These are phyloP conservation scores for Glyptemys insculpta DNA, from an alignment of 2,797 vertebrate genomes.

Conservation along the genomic window DNA sequence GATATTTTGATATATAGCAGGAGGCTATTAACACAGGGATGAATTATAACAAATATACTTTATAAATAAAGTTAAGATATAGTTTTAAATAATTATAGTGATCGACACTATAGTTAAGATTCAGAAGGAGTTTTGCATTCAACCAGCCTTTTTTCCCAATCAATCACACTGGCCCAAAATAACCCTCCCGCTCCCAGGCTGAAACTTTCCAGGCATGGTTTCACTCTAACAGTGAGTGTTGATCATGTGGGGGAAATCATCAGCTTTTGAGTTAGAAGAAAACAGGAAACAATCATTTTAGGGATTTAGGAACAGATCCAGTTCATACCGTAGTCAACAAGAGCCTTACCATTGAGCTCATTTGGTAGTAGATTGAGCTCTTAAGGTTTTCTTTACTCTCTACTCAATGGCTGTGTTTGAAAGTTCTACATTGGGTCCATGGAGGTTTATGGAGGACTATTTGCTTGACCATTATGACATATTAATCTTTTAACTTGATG, in stretches of 20 bases:
- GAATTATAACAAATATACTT: slow-evolving; percentile 69
- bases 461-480: slow-evolving; percentile 40
- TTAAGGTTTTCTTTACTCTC: slow-evolving; percentile 44
- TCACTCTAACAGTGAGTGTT: slow-evolving; percentile 59
- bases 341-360: slow-evolving; percentile 17
- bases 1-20: slow-evolving; percentile 74
- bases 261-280: slow-evolving; percentile 40
- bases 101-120: slow-evolving; percentile 63
- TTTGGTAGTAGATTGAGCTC: slow-evolving; percentile 41
- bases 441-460: slow-evolving; percentile 3
- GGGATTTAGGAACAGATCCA: neutral
- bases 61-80: slow-evolving; percentile 59
- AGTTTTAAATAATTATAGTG: slow-evolving; percentile 70
- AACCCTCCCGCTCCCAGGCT: slow-evolving; percentile 78
- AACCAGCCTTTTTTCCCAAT: slow-evolving; percentile 59
- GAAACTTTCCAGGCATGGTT: slow-evolving; percentile 73
- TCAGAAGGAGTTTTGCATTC: slow-evolving; percentile 69
- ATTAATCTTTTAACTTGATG: slow-evolving; percentile 17
- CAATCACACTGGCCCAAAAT: slow-evolving; percentile 68
- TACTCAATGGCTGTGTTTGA: slow-evolving; percentile 7
- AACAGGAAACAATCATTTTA: slow-evolving; percentile 53
- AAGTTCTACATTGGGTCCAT: slow-evolving; percentile 45
- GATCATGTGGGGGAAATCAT: slow-evolving; percentile 54
- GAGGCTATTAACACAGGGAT: slow-evolving; percentile 63
- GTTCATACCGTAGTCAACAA: neutral